These are phyloP conservation scores for Nomada lathburiana DNA, from an alignment of 2,888 invertebrate species.

Conservation along the genomic window DNA sequence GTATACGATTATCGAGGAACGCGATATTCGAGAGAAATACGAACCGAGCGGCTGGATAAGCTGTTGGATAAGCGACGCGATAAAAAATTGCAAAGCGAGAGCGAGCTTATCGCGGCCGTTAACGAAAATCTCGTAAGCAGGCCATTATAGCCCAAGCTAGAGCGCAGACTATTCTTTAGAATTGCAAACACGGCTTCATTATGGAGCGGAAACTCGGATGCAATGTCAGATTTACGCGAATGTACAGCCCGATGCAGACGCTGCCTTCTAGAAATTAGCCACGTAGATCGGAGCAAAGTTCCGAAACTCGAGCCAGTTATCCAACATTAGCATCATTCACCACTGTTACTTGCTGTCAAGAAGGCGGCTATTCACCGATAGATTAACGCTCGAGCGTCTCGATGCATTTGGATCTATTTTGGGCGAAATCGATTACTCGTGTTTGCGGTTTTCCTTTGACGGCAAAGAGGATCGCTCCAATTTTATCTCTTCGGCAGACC, in stretches of 20 bases:
- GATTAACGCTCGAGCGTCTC: conserved; percentile 44
- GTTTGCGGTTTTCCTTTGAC: background rate
- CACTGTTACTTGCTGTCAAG: conserved; percentile 44
- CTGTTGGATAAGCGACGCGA: conserved; percentile 1
- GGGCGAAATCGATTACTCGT: conserved; percentile 4
- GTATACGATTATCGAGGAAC: background rate
- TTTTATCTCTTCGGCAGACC: background rate
- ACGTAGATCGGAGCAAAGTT: conserved; percentile 55
- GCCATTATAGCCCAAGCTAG: conserved; percentile 25
- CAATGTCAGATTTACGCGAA: conserved; percentile 43
- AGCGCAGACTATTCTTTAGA: conserved; percentile 51
- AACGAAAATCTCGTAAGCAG: conserved; percentile 61
- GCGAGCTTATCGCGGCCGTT: conserved; percentile 58
- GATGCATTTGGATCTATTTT: background rate
- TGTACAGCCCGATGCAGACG: conserved; percentile 17
- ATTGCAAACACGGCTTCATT: conserved; percentile 56
- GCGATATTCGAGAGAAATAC: conserved; percentile 5
- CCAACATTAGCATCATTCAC: conserved; percentile 41
- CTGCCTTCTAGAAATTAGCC: conserved; percentile 65
- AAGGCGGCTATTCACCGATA: conserved; percentile 22
- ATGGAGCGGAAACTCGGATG: conserved; percentile 59
- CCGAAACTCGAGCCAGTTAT: conserved; percentile 46
- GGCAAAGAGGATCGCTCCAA: background rate
- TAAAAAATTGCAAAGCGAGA: conserved; percentile 17
- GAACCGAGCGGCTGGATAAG: background rate